These are phyloP conservation scores for Leucophenga maculata DNA, from an alignment of 2,888 invertebrate species.

Conservation along the genomic window DNA sequence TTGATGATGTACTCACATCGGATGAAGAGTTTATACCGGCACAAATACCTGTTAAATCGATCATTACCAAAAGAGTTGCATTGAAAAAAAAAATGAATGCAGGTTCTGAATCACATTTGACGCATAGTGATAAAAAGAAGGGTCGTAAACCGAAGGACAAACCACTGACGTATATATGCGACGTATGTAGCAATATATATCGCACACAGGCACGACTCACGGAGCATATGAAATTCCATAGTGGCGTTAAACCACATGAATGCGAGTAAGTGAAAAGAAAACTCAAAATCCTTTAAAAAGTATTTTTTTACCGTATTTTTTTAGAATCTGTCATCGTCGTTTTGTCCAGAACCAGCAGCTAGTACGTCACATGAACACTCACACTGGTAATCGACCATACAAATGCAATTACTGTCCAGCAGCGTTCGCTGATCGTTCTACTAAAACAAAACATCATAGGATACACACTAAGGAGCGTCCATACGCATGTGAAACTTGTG, in stretches of 20 bases:
- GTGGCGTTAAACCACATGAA: slow-evolving; percentile 68
- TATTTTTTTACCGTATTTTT: slow-evolving; percentile 57
- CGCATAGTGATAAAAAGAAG: slow-evolving; percentile 43
- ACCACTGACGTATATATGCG: slow-evolving; percentile 61
- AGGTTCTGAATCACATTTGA: slow-evolving; percentile 32
- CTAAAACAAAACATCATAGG: slow-evolving; percentile 71
- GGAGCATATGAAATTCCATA: slow-evolving; percentile 70
- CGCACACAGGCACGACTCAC: slow-evolving; percentile 69
- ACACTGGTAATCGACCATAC: slow-evolving; percentile 71
- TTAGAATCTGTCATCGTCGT: slow-evolving; percentile 69
- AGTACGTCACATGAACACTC: slow-evolving; percentile 72
- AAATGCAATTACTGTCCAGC: slow-evolving; percentile 70
- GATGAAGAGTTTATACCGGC: slow-evolving; percentile 49
- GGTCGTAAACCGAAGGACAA: slow-evolving; percentile 57
- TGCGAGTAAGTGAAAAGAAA: slow-evolving; percentile 66
- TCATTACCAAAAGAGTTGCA: slow-evolving; percentile 29
- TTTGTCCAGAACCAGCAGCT: slow-evolving; percentile 71
- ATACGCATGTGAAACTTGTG: slow-evolving; percentile 68
- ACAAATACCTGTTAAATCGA: background rate
- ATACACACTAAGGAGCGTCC: slow-evolving; percentile 70
- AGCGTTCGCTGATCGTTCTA: slow-evolving; percentile 72
- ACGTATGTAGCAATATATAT: slow-evolving; percentile 71
- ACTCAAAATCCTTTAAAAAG: background rate
- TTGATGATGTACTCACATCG: slow-evolving; percentile 32
- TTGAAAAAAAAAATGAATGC: slow-evolving; percentile 28